Base-by-base conservation (phyloP, 2,888 invertebrate species). In the Thalpophila matura region DNA sequence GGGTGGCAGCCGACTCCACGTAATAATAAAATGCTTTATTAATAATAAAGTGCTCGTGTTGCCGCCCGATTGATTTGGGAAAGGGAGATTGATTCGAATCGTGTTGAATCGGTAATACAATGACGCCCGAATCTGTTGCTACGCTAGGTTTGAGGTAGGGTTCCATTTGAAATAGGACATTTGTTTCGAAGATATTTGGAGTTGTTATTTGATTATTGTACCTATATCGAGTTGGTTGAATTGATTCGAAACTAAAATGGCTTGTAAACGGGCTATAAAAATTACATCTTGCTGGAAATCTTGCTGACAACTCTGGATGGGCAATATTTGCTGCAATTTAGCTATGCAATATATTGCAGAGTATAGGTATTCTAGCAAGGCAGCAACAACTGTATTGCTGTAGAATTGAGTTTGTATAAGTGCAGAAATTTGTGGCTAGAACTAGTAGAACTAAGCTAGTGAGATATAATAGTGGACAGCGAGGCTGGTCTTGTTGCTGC, bases 41-140 rank as follows among this genome's bases (percentile, higher is more conserved):
- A 74, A 68, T 77, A 74, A 62, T 64, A 61, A 56, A 63, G 42
- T 37, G 38, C 46, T 59, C 51, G 45, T 65, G 77, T 78, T 79
- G 77, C 77, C 59, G 71, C 43, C 60, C 57, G 58, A 73, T 71
- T 61, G 70, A 69, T 69, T 69, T 42, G 45, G 55, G 31, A 63
- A 66, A 59, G 73, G 62, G 69, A 51, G 61, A 63, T 74, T 56
- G 47, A 58, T 76, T 71, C 54, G 53, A 57, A 68, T 51, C 60
- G 51, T 63, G 56, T 51, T 69, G 53, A 43, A 31, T 65, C 40
- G 56, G 27, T 55, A 65, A 53, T 38, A 47, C 56, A 63, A 45
- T 40, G 38, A 46, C 40, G 20, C 29, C 31, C 37, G 33, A 50
- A 7, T 26, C 22, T 47, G 69, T 79, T 79, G 53, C 79, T 45